Percentiles rank a stretch among this genome's conserved stretches.
Evolutionary conservation across 2,113 vertebrate species (phyloP).

Genomic region (Periophthalmus modestus): DNA sequence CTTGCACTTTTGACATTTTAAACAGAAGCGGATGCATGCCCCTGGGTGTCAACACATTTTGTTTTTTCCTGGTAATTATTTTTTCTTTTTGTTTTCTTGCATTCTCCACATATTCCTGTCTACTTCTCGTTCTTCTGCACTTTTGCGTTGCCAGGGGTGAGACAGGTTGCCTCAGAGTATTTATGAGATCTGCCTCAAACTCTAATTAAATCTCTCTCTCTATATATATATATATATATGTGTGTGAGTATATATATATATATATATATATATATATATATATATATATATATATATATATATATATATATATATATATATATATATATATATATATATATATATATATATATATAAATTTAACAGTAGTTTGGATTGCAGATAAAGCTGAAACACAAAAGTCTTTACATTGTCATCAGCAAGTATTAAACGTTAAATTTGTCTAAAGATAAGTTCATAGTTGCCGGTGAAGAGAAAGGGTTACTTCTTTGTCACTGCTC

Average conservation of each 20-base stretch:
- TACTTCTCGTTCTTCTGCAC: constrained; percentile 36
- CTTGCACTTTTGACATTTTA: constrained; percentile 16
- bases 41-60: constrained; percentile 43
- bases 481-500: too few relatives aligned
- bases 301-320: too few relatives aligned
- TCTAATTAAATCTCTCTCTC: constrained; percentile 71
- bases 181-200: constrained; percentile 41
- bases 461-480: constrained; percentile 5
- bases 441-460: constrained; percentile 3
- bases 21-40: constrained; percentile 12
- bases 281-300: too few relatives aligned
- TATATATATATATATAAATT: too few relatives aligned
- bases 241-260: too few relatives aligned
- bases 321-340: too few relatives aligned
- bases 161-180: constrained; percentile 60
- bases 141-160: constrained; percentile 64
- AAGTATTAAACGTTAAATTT: constrained; percentile 12
- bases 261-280: too few relatives aligned
- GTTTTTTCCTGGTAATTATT: constrained; percentile 49
- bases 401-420: constrained; percentile 24
- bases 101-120: constrained; percentile 32
- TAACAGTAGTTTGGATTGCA: too few relatives aligned
- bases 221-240: too few relatives aligned
- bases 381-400: too few relatives aligned
- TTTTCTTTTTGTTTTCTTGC: constrained; percentile 37